Conservation (phyloP, 1,140 invertebrate genomes). For the Drosophila funebris region DNA sequence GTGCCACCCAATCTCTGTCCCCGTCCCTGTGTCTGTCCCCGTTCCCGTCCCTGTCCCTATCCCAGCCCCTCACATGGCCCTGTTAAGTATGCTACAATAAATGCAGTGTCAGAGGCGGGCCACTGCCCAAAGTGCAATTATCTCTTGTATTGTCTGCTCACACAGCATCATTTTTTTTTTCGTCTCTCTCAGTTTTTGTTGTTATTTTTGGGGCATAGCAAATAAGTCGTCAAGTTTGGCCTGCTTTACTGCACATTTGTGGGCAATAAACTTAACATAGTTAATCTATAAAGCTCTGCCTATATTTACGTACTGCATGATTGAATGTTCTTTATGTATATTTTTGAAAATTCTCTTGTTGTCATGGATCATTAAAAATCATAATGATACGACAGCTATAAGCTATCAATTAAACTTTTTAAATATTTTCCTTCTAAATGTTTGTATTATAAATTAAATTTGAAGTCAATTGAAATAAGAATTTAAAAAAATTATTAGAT, state of each 20-base stretch:
- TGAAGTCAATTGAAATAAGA: too few relatives aligned
- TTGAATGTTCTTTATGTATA: too few relatives aligned
- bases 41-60: background rate
- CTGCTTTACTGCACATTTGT: background rate
- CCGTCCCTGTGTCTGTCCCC: background rate
- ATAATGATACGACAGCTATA: too few relatives aligned
- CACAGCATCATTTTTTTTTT: conserved; percentile 46
- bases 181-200: conserved; percentile 34
- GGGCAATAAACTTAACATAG: too few relatives aligned
- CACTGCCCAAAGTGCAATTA: conserved; percentile 77
- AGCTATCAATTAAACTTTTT: too few relatives aligned
- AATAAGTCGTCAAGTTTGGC: conserved; percentile 13
- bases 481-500: too few relatives aligned
- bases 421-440: too few relatives aligned
- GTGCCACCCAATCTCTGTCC: conserved; percentile 8
- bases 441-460: too few relatives aligned
- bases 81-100: conserved; percentile 81
- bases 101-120: conserved; percentile 75
- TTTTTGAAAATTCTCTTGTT: too few relatives aligned
- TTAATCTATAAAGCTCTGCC: too few relatives aligned
- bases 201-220: conserved; percentile 10
- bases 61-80: conserved; percentile 26
- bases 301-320: too few relatives aligned
- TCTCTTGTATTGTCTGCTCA: conserved; percentile 77
- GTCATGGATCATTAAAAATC: too few relatives aligned